These are phyloP conservation scores for Melipona beecheii DNA, from an alignment of 2,888 invertebrate genomes.

Conservation along the genomic window DNA sequence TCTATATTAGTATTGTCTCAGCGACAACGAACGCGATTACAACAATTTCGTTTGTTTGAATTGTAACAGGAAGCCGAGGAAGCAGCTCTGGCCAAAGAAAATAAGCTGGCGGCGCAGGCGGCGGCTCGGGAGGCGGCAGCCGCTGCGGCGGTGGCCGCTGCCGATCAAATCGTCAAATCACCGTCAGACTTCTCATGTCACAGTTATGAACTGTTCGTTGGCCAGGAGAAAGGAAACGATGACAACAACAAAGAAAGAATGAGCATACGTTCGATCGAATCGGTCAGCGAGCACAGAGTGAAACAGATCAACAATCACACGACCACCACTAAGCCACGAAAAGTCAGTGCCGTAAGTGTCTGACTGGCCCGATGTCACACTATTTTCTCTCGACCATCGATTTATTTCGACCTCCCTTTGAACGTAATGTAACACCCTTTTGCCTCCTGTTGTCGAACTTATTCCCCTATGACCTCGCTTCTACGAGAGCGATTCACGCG, in stretches of 20 bases:
- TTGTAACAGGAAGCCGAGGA: constrained; percentile 92
- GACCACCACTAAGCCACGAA: constrained; percentile 89
- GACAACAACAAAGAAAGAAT: constrained; percentile 97
- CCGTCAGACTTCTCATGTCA: constrained; percentile 96
- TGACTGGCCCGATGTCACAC: constrained; percentile 19
- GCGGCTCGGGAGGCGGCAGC: constrained; percentile 88
- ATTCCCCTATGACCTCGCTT: constrained; percentile 60
- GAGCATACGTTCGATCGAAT: constrained; percentile 95
- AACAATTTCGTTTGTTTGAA: not conserved
- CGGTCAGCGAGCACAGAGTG: constrained; percentile 92
- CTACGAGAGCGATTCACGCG: constrained; percentile 68
- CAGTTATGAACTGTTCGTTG: constrained; percentile 96
- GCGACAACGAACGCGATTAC: not conserved
- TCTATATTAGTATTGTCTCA: no score
- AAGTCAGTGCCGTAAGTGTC: constrained; percentile 94
- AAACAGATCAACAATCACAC: constrained; percentile 83
- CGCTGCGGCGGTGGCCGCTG: constrained; percentile 80
- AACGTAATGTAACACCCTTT: constrained; percentile 51
- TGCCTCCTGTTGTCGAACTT: constrained; percentile 50
- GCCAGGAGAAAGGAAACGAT: constrained; percentile 94
- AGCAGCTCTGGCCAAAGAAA: constrained; percentile 89
- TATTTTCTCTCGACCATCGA: constrained; percentile 29
- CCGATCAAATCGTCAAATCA: constrained; percentile 92
- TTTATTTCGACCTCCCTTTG: constrained; percentile 41
- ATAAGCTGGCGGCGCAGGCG: constrained; percentile 87